Base-by-base conservation (phyloP, 2,797 vertebrate genomes). In the Notolabrus celidotus region DNA sequence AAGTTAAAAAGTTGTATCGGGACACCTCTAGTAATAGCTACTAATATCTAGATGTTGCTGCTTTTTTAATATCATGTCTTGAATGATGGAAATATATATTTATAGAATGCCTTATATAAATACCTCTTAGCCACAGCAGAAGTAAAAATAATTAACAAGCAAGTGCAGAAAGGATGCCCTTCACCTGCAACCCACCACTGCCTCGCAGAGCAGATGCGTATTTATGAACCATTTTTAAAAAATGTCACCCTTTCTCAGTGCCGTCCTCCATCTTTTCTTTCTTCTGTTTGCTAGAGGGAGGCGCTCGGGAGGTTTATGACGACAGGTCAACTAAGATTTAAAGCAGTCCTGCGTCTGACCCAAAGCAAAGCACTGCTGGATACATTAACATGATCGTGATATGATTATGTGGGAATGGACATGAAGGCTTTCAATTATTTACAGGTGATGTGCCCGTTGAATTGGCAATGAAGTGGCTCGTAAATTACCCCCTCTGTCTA, bases 351-450 rank as follows among this genome's bases (percentile, higher is more conserved):
- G 61, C 43, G 14, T 66, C 71, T 89, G 86, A 90, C 87, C 89
- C 79, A 85, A 84, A 82, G 74, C 56, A 87, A 82, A 74, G 70
- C 83, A 78, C 62, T 67, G 61, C 81, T 79, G 82, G 77, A 85
- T 88, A 86, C 89, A 92, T 92, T 90, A 91, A 82, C 86, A 87
- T 88, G 91, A 92, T 89, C 75, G 90, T 80, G 69, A 91, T 91
- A 92, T 93, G 86, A 93, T 93, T 90, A 91, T 89, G 90, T 93
- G 71, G 89, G 83, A 93, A 92, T 83, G 87, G 91, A 93, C 91
- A 92, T 89, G 89, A 91, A 92, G 91, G 90, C 71, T 90, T 92
- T 93, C 88, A 92, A 92, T 95, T 94, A 95, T 94, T 93, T 94
- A 94, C 93, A 93, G 93, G 92, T 93, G 92, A 94, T 92, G 88